Evolutionary conservation across 2,888 invertebrate species (phyloP), one percentile per base, ranked within the genome.

Genomic region (Tachina fera): DNA sequence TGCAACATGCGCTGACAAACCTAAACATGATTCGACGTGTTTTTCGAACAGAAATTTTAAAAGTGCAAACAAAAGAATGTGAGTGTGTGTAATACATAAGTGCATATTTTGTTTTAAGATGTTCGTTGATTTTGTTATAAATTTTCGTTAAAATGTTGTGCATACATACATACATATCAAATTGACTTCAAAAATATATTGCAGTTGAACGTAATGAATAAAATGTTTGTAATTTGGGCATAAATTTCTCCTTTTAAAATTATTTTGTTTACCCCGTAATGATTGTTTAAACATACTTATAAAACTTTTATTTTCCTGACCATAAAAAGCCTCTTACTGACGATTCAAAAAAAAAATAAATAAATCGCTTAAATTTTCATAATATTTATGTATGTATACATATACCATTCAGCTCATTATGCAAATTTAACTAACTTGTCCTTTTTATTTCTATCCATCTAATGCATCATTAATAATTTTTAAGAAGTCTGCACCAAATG

Each of bases 381-480:
- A n/a, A 6, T 13, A 31, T 31, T 2, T 31, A 31, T 31, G 31
- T 31, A 31, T 2, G 6, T 14, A 47, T 47, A 1, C 47, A 47
- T 60, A 68, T 39, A 53, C 53, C 31, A 39, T 39, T 77, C 53
- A 70, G 49, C 72, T 70, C 58, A 85, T 85, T 85, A 85, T 85
- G 78, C 65, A 70, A 70, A 85, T 85, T 78, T 74, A 71, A 71
- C 51, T 9, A 74, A 70, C 63, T 58, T 19, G 39, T 58, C 8
- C 65, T 53, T 43, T 31, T 47, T 41, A 75, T 72, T 65, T 80
- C 51, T 45, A 65, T 45, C 70, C 65, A 82, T 45, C 65, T 70
- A 82, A 86, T 51, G 75, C 71, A 75, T 68, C 82, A 71, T 63
- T 76, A 71, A 71, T 74, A 86, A 84, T 77, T 80, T 71, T 43